phyloP scores from a whole-genome alignment of 2,113 vertebrate genomes.

The Pygoscelis antarcticus region DNA sequence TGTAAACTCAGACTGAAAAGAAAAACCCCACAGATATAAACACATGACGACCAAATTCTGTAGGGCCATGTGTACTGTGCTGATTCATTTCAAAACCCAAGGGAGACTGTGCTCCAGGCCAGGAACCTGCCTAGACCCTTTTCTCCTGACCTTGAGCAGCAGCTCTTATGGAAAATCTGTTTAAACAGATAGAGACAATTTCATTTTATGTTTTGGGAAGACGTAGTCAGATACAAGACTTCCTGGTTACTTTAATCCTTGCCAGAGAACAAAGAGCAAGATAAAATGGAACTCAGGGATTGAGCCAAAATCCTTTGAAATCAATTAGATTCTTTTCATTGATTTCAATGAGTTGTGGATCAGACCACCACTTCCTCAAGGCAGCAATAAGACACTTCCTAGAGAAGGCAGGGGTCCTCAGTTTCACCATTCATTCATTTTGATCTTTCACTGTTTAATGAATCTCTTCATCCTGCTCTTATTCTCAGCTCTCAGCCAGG shows the following conservation, averaged over 20 bases:
- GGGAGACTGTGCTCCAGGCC: background rate
- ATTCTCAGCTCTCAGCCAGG: conserved; percentile 33
- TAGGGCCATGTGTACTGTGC: background rate
- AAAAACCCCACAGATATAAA: background rate
- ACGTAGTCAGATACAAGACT: background rate
- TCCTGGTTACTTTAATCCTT: conserved; percentile 39
- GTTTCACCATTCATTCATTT: conserved; percentile 28
- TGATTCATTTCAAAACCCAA: background rate
- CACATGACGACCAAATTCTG: background rate
- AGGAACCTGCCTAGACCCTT: background rate
- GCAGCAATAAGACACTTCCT: conserved; percentile 47
- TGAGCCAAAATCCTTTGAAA: conserved; percentile 53
- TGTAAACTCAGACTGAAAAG: background rate
- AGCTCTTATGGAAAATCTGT: background rate
- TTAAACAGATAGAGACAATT: background rate
- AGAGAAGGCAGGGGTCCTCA: conserved; percentile 34
- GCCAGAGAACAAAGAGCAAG: conserved; percentile 30
- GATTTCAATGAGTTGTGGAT: conserved; percentile 54
- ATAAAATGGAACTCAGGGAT: conserved; percentile 33
- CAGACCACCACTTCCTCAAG: conserved; percentile 50
- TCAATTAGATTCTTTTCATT: conserved; percentile 50
- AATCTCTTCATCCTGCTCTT: conserved; percentile 41
- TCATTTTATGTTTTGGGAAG: conserved; percentile 27
- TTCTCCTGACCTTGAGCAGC: background rate
- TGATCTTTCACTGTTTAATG: conserved; percentile 48